Conservation (phyloP, 2,888 invertebrate species). For the Halocaridina rubra region DNA sequence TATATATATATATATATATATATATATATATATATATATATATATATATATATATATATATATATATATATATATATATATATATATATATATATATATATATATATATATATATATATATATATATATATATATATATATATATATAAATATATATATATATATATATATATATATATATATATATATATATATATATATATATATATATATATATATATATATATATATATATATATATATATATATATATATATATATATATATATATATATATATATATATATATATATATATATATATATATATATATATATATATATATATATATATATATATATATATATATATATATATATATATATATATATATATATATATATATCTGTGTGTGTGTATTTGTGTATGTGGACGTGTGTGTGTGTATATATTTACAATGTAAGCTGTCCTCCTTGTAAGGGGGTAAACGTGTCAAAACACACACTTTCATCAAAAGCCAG, state of each 20-base stretch:
- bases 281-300: slow-evolving; percentile 3
- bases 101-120: not conserved
- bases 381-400: not conserved
- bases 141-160: slow-evolving; percentile 1
- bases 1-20: not conserved
- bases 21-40: not conserved
- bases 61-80: slow-evolving; percentile 8
- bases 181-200: slow-evolving; percentile 3
- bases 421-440: not conserved
- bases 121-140: not conserved
- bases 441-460: not conserved
- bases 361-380: not conserved
- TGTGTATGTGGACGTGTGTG: not conserved
- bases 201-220: slow-evolving; percentile 4
- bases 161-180: slow-evolving; percentile 8
- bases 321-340: not conserved
- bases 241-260: slow-evolving; percentile 8
- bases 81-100: slow-evolving; percentile 8
- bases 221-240: not conserved
- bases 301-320: not conserved
- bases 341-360: not conserved
- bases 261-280: slow-evolving; percentile 8
- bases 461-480: not conserved
- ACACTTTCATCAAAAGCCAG: not conserved
- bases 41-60: not conserved